Conservation (phyloP, 1,140 invertebrate genomes). For the Choristoneura fumiferana region DNA sequence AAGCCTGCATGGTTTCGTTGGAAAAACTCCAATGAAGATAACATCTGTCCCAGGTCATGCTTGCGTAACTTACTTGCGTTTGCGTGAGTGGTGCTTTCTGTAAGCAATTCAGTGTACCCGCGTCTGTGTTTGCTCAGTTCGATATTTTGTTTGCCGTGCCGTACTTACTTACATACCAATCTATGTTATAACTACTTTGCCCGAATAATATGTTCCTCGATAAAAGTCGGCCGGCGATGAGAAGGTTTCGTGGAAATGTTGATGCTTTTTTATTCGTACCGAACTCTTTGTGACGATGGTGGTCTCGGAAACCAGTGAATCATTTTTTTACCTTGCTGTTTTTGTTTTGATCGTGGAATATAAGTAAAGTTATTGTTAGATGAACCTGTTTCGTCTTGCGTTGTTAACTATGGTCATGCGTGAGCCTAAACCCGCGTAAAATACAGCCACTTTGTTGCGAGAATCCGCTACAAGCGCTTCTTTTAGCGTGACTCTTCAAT, state of each 20-base stretch:
- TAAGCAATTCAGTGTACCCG: constrained; percentile 21
- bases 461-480: background rate
- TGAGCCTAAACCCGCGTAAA: background rate
- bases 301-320: too few relatives aligned
- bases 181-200: background rate
- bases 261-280: too few relatives aligned
- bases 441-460: background rate
- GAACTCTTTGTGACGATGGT: too few relatives aligned
- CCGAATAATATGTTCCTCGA: too few relatives aligned
- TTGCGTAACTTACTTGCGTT: constrained; percentile 2
- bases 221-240: too few relatives aligned
- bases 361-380: too few relatives aligned
- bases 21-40: constrained; percentile 18
- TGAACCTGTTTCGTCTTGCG: too few relatives aligned
- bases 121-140: constrained; percentile 33
- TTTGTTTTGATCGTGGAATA: too few relatives aligned
- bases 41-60: constrained; percentile 16
- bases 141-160: constrained; percentile 28
- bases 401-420: background rate
- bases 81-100: constrained; percentile 13
- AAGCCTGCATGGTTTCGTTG: background rate
- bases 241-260: too few relatives aligned
- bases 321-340: too few relatives aligned
- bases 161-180: constrained; percentile 17
- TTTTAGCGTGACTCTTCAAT: background rate